Conservation (phyloP, 2,113 vertebrate genomes). For the Verasper variegatus region DNA sequence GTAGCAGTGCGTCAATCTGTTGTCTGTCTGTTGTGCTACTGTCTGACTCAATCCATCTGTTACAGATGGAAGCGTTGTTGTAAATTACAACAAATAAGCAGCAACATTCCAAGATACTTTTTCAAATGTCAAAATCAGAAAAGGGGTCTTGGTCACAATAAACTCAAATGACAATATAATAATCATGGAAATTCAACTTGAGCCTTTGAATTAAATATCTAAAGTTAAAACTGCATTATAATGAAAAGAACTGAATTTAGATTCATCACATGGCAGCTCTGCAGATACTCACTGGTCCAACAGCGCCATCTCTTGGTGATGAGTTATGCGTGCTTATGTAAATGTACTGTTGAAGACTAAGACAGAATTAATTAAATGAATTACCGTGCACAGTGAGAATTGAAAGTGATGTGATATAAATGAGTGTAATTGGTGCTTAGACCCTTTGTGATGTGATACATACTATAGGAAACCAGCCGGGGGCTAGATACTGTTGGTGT, state of each 20-base stretch:
- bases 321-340: background rate
- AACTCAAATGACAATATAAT: background rate
- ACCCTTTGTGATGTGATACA: background rate
- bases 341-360: no score
- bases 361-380: background rate
- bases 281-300: slow-evolving; percentile 20
- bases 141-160: background rate
- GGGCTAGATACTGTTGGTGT: no score
- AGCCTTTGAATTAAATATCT: background rate
- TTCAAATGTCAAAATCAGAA: background rate
- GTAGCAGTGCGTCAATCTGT: no score
- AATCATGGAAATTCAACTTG: no score
- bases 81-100: background rate
- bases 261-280: background rate
- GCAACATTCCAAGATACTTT: background rate
- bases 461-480: no score
- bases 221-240: background rate
- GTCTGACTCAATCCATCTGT: slow-evolving; percentile 13
- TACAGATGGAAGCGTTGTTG: background rate
- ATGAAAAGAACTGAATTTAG: background rate
- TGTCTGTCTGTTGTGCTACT: background rate
- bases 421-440: background rate
- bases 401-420: background rate
- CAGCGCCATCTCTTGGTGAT: slow-evolving; percentile 64
- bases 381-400: background rate